A percentile compares a stretch with the other conserved stretches of the same genome.
phyloP scores from a whole-genome alignment of 2,888 invertebrate genomes.

The Limnephilus marmoratus region DNA sequence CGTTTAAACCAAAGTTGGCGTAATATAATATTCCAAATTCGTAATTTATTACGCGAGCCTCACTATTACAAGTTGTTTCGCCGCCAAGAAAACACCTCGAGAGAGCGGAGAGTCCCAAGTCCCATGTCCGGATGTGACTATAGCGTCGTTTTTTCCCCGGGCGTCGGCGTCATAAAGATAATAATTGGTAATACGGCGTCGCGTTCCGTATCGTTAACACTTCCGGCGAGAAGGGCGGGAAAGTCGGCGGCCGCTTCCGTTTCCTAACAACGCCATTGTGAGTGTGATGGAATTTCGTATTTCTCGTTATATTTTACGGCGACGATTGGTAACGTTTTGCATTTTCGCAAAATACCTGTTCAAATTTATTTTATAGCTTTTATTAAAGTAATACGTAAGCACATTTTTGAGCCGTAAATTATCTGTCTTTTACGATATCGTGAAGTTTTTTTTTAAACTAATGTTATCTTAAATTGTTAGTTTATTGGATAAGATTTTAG shows the following conservation, averaged over 20 bases:
- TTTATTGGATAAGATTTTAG: too few relatives aligned
- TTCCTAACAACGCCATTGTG: conserved; percentile 37
- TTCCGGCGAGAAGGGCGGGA: conserved; percentile 29
- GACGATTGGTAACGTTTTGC: background rate
- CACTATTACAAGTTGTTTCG: background rate
- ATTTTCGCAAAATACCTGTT: background rate
- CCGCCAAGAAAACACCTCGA: conserved; percentile 18
- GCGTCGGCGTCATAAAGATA: conserved; percentile 45
- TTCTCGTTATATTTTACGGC: background rate
- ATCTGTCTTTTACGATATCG: too few relatives aligned
- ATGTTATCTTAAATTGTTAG: too few relatives aligned
- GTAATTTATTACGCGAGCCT: background rate
- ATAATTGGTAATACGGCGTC: conserved; percentile 54
- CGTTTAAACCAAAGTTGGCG: background rate
- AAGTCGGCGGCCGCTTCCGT: conserved; percentile 39
- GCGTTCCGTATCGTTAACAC: conserved; percentile 46
- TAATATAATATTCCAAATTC: background rate
- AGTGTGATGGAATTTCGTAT: conserved; percentile 14
- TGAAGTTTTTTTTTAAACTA: too few relatives aligned
- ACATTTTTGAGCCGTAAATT: too few relatives aligned
- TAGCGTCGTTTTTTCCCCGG: conserved; percentile 40
- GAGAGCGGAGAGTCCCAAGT: background rate
- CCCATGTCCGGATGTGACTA: conserved; percentile 29
- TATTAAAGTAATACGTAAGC: background rate
- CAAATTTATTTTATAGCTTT: background rate